These are phyloP conservation scores for Cephonodes hylas DNA, from an alignment of 2,888 invertebrate species.

Conservation along the genomic window DNA sequence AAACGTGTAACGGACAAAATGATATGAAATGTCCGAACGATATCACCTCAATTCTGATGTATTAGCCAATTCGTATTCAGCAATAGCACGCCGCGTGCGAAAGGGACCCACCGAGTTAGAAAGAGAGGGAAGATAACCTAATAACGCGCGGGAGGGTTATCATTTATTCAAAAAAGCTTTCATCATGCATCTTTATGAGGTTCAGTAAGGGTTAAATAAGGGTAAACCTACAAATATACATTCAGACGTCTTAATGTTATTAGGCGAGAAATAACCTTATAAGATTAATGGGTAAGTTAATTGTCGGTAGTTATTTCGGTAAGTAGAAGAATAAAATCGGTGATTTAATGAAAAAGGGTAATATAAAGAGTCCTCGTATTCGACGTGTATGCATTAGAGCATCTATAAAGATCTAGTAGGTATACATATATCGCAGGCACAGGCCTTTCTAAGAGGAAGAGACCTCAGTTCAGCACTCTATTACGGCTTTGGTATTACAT, in stretches of 20 bases:
- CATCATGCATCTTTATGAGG: slow-evolving; percentile 4
- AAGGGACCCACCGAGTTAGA: not conserved
- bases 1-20: not conserved
- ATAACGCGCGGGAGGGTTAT: not conserved
- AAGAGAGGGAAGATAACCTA: slow-evolving; percentile 16
- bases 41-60: slow-evolving; percentile 39
- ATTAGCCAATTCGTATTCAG: slow-evolving; percentile 45
- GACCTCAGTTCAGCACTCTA: too few species aligned
- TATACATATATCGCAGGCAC: too few species aligned
- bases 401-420: too few species aligned
- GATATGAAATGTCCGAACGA: slow-evolving; percentile 15
- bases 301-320: too few species aligned
- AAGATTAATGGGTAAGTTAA: too few species aligned
- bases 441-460: too few species aligned
- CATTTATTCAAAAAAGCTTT: slow-evolving; percentile 8
- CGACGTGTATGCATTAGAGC: too few species aligned
- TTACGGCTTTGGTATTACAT: too few species aligned
- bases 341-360: too few species aligned
- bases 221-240: not conserved
- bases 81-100: slow-evolving; percentile 33
- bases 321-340: too few species aligned
- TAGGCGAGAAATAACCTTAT: not conserved
- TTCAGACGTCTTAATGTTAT: not conserved
- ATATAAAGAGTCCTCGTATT: too few species aligned
- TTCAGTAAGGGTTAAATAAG: slow-evolving; percentile 4